These are phyloP conservation scores for Ceraclea dissimilis DNA, from an alignment of 2,888 invertebrate species.

Conservation along the genomic window DNA sequence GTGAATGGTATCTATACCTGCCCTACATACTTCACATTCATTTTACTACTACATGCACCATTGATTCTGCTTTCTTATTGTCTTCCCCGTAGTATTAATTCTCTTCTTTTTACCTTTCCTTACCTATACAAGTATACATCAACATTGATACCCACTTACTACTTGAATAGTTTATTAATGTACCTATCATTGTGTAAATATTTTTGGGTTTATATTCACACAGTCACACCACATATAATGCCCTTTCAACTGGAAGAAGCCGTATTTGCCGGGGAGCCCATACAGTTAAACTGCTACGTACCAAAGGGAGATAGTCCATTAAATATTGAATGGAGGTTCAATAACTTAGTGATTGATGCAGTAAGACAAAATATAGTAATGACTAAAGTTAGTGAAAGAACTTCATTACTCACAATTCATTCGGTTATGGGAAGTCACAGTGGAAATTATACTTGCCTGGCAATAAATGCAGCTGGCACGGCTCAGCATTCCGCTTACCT, in stretches of 20 bases:
- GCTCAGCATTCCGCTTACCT: constrained; percentile 59
- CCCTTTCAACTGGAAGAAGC: constrained; percentile 53
- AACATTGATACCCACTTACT: not conserved
- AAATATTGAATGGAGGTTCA: constrained; percentile 62
- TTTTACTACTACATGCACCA: not conserved
- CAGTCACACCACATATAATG: constrained; percentile 57
- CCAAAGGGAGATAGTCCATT: constrained; percentile 68
- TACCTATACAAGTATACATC: no score
- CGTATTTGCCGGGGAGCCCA: constrained; percentile 53
- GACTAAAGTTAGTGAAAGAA: constrained; percentile 56
- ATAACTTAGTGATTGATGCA: not conserved
- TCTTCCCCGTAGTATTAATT: no score
- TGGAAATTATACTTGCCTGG: constrained; percentile 72
- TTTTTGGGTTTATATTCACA: constrained; percentile 21
- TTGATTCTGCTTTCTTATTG: not conserved
- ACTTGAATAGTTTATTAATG: not conserved
- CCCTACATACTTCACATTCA: not conserved
- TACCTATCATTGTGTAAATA: no score
- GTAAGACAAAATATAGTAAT: constrained; percentile 32
- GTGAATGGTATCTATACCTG: constrained; percentile 39
- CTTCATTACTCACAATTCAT: constrained; percentile 61
- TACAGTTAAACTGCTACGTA: constrained; percentile 58
- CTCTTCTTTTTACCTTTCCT: no score
- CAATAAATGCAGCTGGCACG: constrained; percentile 60
- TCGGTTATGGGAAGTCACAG: constrained; percentile 59